Base-by-base conservation (phyloP, 2,113 vertebrate species). In the Notarius lentiginosus region DNA sequence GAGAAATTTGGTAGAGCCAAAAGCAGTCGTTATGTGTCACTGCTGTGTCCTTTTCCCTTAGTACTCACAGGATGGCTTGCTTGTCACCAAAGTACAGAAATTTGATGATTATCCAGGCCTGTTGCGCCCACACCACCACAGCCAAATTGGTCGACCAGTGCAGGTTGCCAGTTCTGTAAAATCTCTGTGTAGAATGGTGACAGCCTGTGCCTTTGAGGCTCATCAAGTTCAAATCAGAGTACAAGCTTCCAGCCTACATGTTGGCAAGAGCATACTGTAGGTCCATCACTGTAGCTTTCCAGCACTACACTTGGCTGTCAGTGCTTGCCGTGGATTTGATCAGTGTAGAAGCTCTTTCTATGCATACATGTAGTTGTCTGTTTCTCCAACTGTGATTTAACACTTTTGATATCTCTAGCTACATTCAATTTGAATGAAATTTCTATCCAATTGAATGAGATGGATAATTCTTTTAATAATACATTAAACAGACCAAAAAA, bases 191-290 rank as follows among this genome's bases (percentile, higher is more conserved):
- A 34, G 56, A 63, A 76, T 83, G 30, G 49, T 76, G 81, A 87
- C 80, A 83, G 81, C 51, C 66, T 34, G 27, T 60, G 60, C 49
- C 27, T 83, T 60, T 87, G 86, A 87, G 70, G 49, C 85, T 86
- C 76, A 86, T 86, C 80, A 65, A 56, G 86, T 77, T 72, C 49
- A 83, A 83, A 87, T 76, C 73, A 77, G 70, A 87, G 80, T 83
- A 82, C 65, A 73, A 66, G 70, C 30, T 47, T 76, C 58, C 58
- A 83, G 17, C 70, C 60, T 83, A 77, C 81, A 87, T 82, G 60
- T 72, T 83, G 70, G 73, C 18, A 73, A 77, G 70, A 55, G 20
- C 49, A 56, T 87, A 53, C 60, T 87, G 49, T 77, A 83, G 70
- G 27, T 55, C 70, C 75, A 53, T 87, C 72, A 87, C 49, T 66